Conservation (phyloP, 1,140 invertebrate species). For the Philaenus spumarius region DNA sequence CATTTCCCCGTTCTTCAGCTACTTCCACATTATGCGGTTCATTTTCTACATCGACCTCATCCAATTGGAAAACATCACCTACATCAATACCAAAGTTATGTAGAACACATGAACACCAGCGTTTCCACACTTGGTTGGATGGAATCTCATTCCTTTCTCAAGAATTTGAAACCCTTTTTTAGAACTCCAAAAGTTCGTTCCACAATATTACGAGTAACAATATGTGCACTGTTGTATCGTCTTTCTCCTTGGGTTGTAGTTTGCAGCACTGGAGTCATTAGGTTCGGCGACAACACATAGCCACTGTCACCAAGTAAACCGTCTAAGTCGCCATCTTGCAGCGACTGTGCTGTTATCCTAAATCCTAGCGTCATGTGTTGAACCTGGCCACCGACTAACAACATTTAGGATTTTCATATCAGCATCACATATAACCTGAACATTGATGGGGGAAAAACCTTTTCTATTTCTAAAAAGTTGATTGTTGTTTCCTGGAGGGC, state of each 20-base stretch:
- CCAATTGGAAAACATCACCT: no score
- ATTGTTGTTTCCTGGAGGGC: not conserved
- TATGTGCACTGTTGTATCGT: slow-evolving; percentile 31
- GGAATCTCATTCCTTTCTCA: no score
- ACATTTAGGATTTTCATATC: slow-evolving; percentile 18
- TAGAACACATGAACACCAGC: no score
- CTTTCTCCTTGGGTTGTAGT: slow-evolving; percentile 21
- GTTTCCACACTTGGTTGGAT: no score
- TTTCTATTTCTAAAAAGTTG: slow-evolving; percentile 9
- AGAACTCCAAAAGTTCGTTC: slow-evolving; percentile 31
- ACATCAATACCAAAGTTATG: no score
- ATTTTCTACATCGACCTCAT: no score
- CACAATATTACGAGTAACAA: slow-evolving; percentile 32
- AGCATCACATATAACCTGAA: slow-evolving; percentile 20
- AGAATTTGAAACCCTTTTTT: slow-evolving; percentile 30
- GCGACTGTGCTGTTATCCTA: not conserved
- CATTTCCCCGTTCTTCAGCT: no score
- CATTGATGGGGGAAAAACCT: slow-evolving; percentile 20
- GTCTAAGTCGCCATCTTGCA: not conserved
- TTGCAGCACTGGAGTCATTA: slow-evolving; percentile 27
- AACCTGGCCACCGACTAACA: not conserved
- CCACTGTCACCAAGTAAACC: not conserved
- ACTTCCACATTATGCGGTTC: no score
- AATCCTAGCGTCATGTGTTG: not conserved
- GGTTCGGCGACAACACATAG: slow-evolving; percentile 17